These are phyloP conservation scores for Monochamus alternatus DNA, from an alignment of 2,888 invertebrate species.

Conservation along the genomic window DNA sequence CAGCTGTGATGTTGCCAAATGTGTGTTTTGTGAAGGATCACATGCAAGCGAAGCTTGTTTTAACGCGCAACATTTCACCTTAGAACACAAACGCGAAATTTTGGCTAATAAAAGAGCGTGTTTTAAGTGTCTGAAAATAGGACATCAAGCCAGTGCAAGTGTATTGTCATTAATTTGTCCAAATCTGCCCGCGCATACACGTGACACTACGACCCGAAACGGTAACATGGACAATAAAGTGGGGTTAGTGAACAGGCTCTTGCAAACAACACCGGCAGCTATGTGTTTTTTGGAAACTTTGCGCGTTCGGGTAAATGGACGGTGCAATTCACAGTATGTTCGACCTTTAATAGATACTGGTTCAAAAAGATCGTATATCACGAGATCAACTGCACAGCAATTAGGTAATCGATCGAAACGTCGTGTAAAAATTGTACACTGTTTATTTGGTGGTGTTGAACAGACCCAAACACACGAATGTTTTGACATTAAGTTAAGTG, in stretches of 20 bases:
- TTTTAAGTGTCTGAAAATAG: conserved; percentile 11
- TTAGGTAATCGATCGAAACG: too few relatives aligned
- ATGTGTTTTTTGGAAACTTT: conserved; percentile 24
- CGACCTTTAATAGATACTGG: conserved; percentile 30
- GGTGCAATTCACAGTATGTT: neutral
- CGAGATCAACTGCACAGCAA: too few relatives aligned
- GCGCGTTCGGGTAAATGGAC: neutral
- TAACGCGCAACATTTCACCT: too few relatives aligned
- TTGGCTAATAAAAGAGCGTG: conserved; percentile 11
- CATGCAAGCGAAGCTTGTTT: too few relatives aligned
- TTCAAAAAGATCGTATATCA: too few relatives aligned
- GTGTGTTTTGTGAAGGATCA: too few relatives aligned
- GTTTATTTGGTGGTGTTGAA: too few relatives aligned
- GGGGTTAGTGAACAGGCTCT: neutral
- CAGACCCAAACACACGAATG: too few relatives aligned
- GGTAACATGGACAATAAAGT: neutral
- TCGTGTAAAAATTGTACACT: too few relatives aligned
- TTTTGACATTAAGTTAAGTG: too few relatives aligned
- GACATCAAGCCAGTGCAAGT: conserved; percentile 23
- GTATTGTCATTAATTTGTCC: conserved; percentile 22
- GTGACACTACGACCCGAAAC: neutral
- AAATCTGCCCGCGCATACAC: neutral
- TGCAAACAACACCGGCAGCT: neutral
- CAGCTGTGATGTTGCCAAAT: too few relatives aligned
- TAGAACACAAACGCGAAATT: too few relatives aligned